These are phyloP conservation scores for Gadopsis marmoratus DNA, from an alignment of 2,797 vertebrate genomes.

Conservation along the genomic window DNA sequence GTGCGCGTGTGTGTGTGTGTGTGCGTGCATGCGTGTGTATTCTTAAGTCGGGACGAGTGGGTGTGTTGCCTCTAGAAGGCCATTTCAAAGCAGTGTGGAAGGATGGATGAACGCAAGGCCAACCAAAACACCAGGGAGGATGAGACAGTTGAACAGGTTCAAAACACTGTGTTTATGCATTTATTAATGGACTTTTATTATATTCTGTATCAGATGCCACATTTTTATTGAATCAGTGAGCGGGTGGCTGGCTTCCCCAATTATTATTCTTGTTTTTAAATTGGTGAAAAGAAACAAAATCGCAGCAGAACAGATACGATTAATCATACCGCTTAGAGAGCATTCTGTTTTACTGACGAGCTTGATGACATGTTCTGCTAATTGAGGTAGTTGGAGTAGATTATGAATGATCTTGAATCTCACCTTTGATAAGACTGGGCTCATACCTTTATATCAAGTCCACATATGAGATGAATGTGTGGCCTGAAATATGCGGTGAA, in stretches of 20 bases:
- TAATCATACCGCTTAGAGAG: background rate
- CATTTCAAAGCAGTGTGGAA: slow-evolving; percentile 68
- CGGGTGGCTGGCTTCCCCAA: background rate
- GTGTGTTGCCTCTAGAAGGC: slow-evolving; percentile 67
- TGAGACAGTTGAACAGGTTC: slow-evolving; percentile 53
- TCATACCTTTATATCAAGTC: background rate
- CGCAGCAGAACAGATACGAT: background rate
- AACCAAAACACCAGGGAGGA: slow-evolving; percentile 40
- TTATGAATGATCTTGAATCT: slow-evolving; percentile 2
- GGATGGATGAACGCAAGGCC: slow-evolving; percentile 68
- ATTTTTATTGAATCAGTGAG: slow-evolving; percentile 28
- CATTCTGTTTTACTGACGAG: background rate
- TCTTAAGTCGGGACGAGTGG: slow-evolving; percentile 50
- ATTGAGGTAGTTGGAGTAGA: background rate
- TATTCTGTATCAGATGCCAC: slow-evolving; percentile 25
- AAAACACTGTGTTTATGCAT: slow-evolving; percentile 45
- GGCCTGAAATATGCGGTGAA: background rate
- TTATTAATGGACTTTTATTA: slow-evolving; percentile 53
- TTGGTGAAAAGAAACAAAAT: background rate
- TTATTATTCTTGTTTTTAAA: slow-evolving; percentile 10
- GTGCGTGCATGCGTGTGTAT: slow-evolving; percentile 53
- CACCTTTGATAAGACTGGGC: background rate
- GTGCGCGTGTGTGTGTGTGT: slow-evolving; percentile 6
- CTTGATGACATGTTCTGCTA: background rate
- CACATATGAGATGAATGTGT: background rate